Evolutionary conservation across 2,888 invertebrate genomes (phyloP), one percentile per base, ranked within the genome.

Genomic region (Drosophila phalerata): DNA sequence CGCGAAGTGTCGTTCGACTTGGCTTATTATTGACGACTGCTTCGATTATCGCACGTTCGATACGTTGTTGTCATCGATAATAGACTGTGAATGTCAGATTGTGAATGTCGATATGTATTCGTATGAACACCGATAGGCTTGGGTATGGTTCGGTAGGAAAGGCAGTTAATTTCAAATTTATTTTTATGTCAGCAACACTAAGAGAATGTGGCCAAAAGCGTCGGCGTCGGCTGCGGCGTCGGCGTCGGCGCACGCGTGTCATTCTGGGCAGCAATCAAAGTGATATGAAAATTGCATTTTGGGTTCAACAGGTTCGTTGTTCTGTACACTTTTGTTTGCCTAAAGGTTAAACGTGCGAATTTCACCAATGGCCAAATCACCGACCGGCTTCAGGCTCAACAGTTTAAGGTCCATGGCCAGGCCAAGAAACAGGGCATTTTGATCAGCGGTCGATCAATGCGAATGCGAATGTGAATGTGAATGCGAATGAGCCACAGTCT

Each of bases 331-430:
- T 63, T 73, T 64, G 83, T 89, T 85, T 82, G 80, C 71, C 88
- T 76, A 89, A 90, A 89, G 91, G 85, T 90, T 90, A 89, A 89
- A 89, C 86, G 89, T 89, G 90, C 90, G 83, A 90, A 90, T 91
- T 90, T 88, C 90, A 90, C 90, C 76, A 71, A 80, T 73, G 73
- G 73, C 8, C 81, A 68, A 55, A 61, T 61, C 58, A 32, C 49
- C 49, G 65, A 49, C 62, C 52, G 61, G 19, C 37, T 49, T 32
- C 65, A 52, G 61, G 56, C 77, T 56, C 32, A 32, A 22, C 55
- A 55, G 55, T 30, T 42, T 55, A 19, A 55, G 42, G 42, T 42
- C 42, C 42, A 43, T 11, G 42, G 11, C 28, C 69, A 56, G 49
- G 30, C 25, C 32, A 51, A 15, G 49, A 19, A 32, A 49, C 52